Percentiles rank a stretch among this genome's conserved stretches.
phyloP scores from a whole-genome alignment of 2,888 invertebrate species.

The Drosophila kuntzei region DNA sequence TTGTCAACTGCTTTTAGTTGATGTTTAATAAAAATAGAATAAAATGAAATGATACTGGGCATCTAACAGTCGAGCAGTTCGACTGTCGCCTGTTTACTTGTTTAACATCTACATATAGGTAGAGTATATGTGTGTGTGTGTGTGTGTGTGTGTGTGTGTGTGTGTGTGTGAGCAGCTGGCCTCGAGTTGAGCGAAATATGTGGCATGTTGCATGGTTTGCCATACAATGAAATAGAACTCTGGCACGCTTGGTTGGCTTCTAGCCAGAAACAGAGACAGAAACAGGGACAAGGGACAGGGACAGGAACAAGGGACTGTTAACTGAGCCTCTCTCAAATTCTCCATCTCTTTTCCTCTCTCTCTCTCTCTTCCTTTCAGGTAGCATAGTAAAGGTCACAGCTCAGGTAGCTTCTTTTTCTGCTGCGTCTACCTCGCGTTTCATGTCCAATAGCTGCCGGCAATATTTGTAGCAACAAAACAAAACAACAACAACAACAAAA shows the following conservation, averaged over 20 bases:
- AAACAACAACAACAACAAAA: constrained; percentile 6
- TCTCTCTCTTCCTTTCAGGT: constrained; percentile 1
- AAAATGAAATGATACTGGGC: too few species aligned
- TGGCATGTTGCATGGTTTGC: constrained; percentile 39
- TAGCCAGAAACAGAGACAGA: constrained; percentile 23
- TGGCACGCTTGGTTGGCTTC: constrained; percentile 61
- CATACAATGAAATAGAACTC: constrained; percentile 20
- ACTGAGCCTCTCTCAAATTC: constrained; percentile 7
- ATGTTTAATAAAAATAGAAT: too few species aligned
- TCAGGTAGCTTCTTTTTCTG: constrained; percentile 45
- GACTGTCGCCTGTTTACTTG: not conserved
- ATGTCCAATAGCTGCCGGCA: constrained; percentile 55
- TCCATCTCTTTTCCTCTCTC: not conserved
- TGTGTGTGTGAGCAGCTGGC: constrained; percentile 36
- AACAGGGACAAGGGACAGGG: constrained; percentile 8
- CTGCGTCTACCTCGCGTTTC: constrained; percentile 30
- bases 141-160: not conserved
- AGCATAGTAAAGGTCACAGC: constrained; percentile 21
- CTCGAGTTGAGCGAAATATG: constrained; percentile 30
- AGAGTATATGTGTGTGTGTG: not conserved
- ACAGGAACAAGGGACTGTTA: constrained; percentile 32
- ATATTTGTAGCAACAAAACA: constrained; percentile 43
- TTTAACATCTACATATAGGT: constrained; percentile 2
- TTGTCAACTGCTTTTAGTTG: too few species aligned
- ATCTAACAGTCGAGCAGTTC: not conserved